Evolutionary conservation across 2,888 invertebrate genomes (phyloP), one percentile per base, ranked within the genome.

Genomic region (Eristalis pertinax): DNA sequence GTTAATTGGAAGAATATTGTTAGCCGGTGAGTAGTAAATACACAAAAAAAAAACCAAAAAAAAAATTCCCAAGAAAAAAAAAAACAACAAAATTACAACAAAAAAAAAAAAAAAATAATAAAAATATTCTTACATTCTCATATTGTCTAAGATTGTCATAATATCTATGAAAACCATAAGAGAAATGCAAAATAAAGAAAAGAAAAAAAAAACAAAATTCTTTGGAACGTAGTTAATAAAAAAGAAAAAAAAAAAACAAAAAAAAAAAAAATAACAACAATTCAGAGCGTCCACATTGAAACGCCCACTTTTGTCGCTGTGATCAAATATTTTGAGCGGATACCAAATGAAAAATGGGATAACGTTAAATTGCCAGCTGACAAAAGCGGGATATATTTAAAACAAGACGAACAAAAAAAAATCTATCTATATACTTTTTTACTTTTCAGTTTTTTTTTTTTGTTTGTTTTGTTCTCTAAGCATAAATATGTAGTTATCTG

Each of bases 1-100:
- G 93, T 95, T 98, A 90, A 98, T 98, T 91, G 98, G 98, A 15
- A 95, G 98, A 92, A 98, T 99, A 94, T 95, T 98, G 90, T 94
- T 98, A 91, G 98, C 98, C 91, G 98, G 98, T 96, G 89, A 91
- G 90, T 89, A 89, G 88, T 82, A 32, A 64, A 41, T 64, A 58
- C 29, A 22, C 19, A 69, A 56, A 76, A 84, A 74, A 41, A 68
- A 78, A 43, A 68, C 69, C n/a, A 41, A 63, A 68, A 43, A 69
- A 69, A 2, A 62, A 86, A 19, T n/a, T 19, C 65, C 32, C 8
- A 32, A 69, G 43, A 76, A 84, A 74, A 41, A 68, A 75, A 50
- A 15, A 19, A 60, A 80, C n/a, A n/a, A n/a, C n/a, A n/a, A n/a
- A n/a, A n/a, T n/a, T n/a, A n/a, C n/a, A n/a, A 69, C 32, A 32